These are phyloP conservation scores for Heliconius himera DNA, from an alignment of 1,140 invertebrate genomes.

Conservation along the genomic window DNA sequence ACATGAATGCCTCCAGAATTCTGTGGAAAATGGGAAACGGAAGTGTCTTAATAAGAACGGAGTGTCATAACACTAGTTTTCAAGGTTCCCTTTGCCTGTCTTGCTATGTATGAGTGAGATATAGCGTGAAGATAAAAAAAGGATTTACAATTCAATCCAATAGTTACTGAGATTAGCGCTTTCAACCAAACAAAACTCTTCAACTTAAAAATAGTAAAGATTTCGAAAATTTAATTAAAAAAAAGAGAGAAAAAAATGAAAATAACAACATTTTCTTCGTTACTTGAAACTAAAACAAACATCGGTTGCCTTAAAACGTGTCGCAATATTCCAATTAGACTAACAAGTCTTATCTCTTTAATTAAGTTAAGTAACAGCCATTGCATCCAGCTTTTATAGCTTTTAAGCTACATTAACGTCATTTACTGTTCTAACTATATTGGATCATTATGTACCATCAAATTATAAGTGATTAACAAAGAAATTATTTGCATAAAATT, in stretches of 20 bases:
- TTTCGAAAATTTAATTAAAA: no score
- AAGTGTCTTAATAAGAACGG: no score
- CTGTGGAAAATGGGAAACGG: no score
- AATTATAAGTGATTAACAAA: background rate
- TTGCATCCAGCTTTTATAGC: conserved; percentile 10
- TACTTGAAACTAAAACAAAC: background rate
- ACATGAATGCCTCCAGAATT: no score
- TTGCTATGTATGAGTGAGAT: background rate
- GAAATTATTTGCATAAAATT: background rate
- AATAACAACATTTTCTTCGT: background rate
- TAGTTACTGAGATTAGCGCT: no score
- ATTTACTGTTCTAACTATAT: background rate
- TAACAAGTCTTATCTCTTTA: conserved; percentile 28
- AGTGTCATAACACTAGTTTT: no score
- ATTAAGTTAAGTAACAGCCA: conserved; percentile 19
- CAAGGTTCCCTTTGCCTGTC: no score
- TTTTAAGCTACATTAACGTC: background rate
- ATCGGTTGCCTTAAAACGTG: background rate
- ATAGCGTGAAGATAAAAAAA: background rate
- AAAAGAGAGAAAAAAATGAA: no score
- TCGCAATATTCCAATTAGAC: conserved; percentile 15
- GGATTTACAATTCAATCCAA: no score
- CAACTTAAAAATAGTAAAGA: no score
- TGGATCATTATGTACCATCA: background rate
- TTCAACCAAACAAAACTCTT: no score